These are phyloP conservation scores for Sebastes fasciatus DNA, from an alignment of 2,113 vertebrate species.

Conservation along the genomic window DNA sequence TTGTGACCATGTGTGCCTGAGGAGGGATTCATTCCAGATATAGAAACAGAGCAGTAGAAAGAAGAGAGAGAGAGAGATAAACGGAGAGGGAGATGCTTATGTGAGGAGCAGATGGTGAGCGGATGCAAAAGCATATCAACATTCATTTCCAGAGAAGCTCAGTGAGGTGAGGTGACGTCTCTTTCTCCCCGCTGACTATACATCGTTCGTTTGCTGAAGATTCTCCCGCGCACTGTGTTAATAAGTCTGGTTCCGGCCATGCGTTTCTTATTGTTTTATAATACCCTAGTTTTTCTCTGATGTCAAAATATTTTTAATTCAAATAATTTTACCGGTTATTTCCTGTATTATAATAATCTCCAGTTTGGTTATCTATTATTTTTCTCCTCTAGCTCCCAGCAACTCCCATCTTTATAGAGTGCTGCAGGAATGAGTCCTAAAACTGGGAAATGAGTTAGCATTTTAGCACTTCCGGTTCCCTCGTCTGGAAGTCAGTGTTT, in stretches of 20 bases:
- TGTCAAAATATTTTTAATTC: neutral
- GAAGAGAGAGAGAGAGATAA: constrained; percentile 29
- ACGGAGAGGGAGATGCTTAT: constrained; percentile 35
- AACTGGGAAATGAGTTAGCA: too few species aligned
- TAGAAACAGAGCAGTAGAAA: constrained; percentile 15
- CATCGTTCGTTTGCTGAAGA: constrained; percentile 18
- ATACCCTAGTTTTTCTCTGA: neutral
- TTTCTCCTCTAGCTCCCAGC: neutral
- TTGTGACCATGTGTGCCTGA: constrained; percentile 41
- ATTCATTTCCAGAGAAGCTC: constrained; percentile 49
- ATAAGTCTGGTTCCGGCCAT: neutral
- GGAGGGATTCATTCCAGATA: constrained; percentile 55
- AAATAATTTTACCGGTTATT: neutral
- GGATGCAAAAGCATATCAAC: constrained; percentile 52
- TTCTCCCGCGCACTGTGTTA: neutral
- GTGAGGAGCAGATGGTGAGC: constrained; percentile 67
- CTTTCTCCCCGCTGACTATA: constrained; percentile 39
- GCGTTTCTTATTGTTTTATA: neutral
- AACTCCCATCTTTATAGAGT: neutral
- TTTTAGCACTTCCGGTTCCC: too few species aligned
- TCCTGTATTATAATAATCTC: neutral
- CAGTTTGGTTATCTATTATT: neutral
- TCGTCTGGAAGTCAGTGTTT: too few species aligned
- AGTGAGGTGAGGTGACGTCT: constrained; percentile 26
- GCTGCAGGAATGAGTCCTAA: too few species aligned